Percentiles rank a stretch among this genome's conserved stretches.
Evolutionary conservation across 2,113 vertebrate genomes (phyloP).

Genomic region (Danio rerio): GRCz12tu NC_133182.1:28474001-28474500

Average conservation of each 20-base stretch:
- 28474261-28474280: not conserved
- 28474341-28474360: slow-evolving; percentile 98
- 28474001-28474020: too few species aligned
- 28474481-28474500: slow-evolving; percentile 13
- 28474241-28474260: too few species aligned
- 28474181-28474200: not conserved
- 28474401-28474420: slow-evolving; percentile 87
- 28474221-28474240: too few species aligned
- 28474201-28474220: not conserved
- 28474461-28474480: slow-evolving; percentile 19
- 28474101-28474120: not conserved
- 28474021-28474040: too few species aligned
- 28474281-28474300: not conserved
- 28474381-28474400: slow-evolving; percentile 80
- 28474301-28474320: slow-evolving; percentile 65
- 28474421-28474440: slow-evolving; percentile 96
- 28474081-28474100: not conserved
- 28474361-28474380: slow-evolving; percentile 92
- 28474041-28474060: too few species aligned
- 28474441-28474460: slow-evolving; percentile 41
- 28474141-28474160: not conserved
- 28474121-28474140: not conserved
- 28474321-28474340: slow-evolving; percentile 91
- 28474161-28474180: not conserved
- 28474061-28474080: too few species aligned